Base-by-base conservation (phyloP, 2,113 vertebrate species). In the Gambusia holbrooki region DNA sequence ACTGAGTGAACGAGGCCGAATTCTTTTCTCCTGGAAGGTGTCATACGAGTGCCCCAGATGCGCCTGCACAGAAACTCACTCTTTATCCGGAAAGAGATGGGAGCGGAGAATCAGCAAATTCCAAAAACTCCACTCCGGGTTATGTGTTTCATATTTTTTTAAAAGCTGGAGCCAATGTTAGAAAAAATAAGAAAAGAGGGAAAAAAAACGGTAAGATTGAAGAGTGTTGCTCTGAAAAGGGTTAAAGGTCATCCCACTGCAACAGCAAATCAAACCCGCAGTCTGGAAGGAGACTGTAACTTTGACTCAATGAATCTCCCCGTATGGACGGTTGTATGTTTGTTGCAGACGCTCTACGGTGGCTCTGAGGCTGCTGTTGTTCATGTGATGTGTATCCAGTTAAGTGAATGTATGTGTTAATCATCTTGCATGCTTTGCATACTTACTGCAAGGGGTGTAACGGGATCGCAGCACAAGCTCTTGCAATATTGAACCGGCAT, bases 271-370 rank as follows among this genome's bases (percentile, higher is more conserved):
- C 71, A 17, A 79, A 73, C 81, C 70, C 5, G 0, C 64, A 33
- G 68, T 3, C 80, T 66, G 66, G 54, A 81, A 73, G 14, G 8
- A 70, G 70, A 87, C 75, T 74, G 76, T 77, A 81, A 58, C 48
- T 77, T 48, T 35, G 68, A 61, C 19, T n/a, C 6, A 29, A 48
- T 29, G n/a, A 74, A 60, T 40, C 37, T 66, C 42, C 11, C 7
- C 6, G 6, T 51, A 37, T 51, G 19, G 45, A 51, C 45, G 4
- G 45, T 51, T 51, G 45, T 17, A 19, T 6, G 5, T 19, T 5
- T 51, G 17, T 6, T 17, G 45, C 45, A 14, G 45, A 48, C 45
- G 17, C 13, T 30, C 35, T 12, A 12, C 2, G 35, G 35, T 12
- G 35, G 35, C 19, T 30, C 61, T 42, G 29, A 73, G 14, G 40